Percentiles rank a stretch among this genome's conserved stretches.
phyloP scores from a whole-genome alignment of 2,888 invertebrate genomes.

The Torymus tubicola region DNA sequence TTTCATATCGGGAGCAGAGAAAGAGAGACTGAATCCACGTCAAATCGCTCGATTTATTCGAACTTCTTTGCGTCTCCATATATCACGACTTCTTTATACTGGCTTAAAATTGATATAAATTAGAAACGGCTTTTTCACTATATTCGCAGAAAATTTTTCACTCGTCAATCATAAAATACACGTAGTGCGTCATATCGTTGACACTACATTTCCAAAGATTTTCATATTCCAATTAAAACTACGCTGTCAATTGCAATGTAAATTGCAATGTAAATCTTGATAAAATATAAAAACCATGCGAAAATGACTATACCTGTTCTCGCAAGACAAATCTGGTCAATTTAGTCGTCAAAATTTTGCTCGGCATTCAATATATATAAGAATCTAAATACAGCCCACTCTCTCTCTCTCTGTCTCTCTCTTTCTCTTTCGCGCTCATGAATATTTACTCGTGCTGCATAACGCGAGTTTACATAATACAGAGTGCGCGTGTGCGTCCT shows the following conservation, averaged over 20 bases:
- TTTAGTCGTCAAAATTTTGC: not conserved
- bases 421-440: slow-evolving; percentile 12
- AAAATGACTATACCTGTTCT: no score
- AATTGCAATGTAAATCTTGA: no score
- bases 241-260: no score
- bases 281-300: no score
- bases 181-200: no score
- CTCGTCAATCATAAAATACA: no score
- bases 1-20: not conserved
- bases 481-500: not conserved
- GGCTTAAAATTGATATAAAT: not conserved
- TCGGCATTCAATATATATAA: slow-evolving; percentile 12
- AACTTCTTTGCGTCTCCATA: not conserved
- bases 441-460: slow-evolving; percentile 36
- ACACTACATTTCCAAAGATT: no score
- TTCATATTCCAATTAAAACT: no score
- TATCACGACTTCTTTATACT: not conserved
- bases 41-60: slow-evolving; percentile 43
- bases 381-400: slow-evolving; percentile 18
- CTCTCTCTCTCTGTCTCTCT: not conserved
- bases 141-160: no score
- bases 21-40: slow-evolving; percentile 19
- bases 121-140: not conserved
- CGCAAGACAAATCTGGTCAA: no score
- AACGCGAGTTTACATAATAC: slow-evolving; percentile 35